Percentiles rank a stretch among this genome's conserved stretches.
Evolutionary conservation across 2,113 vertebrate genomes (phyloP).

Genomic region (Aspidoscelis tigris): DNA sequence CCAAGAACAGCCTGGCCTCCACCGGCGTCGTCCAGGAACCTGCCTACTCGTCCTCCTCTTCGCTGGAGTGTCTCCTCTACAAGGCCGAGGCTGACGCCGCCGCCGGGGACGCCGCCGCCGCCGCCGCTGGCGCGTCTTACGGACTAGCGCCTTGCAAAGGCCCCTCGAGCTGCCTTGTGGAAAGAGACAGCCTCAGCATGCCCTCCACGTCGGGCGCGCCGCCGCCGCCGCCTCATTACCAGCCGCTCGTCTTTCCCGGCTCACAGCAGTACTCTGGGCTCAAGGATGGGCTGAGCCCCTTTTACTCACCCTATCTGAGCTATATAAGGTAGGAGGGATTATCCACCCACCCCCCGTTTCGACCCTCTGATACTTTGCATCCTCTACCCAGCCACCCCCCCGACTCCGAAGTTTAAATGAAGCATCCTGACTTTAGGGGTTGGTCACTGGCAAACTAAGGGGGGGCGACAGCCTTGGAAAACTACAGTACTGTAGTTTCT

Average conservation of each 20-base stretch:
- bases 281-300: conserved; percentile 71
- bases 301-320: conserved; percentile 75
- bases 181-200: conserved; percentile 65
- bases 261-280: conserved; percentile 69
- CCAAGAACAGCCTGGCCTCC: conserved; percentile 28
- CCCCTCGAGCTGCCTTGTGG: conserved; percentile 43
- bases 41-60: background rate
- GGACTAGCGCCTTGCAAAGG: conserved; percentile 49
- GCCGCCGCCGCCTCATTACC: conserved; percentile 65
- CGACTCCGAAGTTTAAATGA: no score
- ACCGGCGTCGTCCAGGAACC: background rate
- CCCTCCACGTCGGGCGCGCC: conserved; percentile 49
- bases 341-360: background rate
- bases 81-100: conserved; percentile 59
- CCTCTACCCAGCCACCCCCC: no score
- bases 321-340: conserved; percentile 73
- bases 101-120: background rate
- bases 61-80: conserved; percentile 76
- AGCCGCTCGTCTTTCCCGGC: conserved; percentile 69
- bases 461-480: no score
- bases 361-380: background rate
- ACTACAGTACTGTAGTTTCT: no score
- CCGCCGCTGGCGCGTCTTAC: conserved; percentile 33
- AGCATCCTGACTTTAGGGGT: background rate
- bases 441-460: no score